Evolutionary conservation across 2,113 vertebrate species (phyloP), one percentile per base, ranked within the genome.

Genomic region (Tupaia chinensis): DNA sequence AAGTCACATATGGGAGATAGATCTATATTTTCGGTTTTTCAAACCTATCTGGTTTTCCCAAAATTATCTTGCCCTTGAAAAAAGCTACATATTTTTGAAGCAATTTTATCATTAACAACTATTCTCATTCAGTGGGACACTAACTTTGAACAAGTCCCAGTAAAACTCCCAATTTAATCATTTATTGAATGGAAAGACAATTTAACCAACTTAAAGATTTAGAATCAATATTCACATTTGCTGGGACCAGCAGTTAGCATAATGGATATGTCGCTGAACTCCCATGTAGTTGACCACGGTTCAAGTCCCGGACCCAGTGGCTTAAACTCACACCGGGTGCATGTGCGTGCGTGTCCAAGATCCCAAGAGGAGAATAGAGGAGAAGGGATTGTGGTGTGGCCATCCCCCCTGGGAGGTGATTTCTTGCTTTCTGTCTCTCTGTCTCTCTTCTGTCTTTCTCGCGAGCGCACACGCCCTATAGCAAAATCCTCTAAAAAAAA

Each of bases 21-120:
- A 79, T 9, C 60, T 76, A 78, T 15, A 58, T 80, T 88, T 90
- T 92, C 69, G 84, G 23, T 66, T 85, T 89, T 89, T 81, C 20
- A 79, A 91, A 91, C 68, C 65, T 89, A 8, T 68, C 8, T 32
- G 17, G 20, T 23, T 95, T 96, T 80, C 94, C 88, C 69, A 77
- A 96, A 95, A 84, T 92, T 4, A 85, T 81, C 92, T 96, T 86
- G 60, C 82, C 78, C 34, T 92, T 60, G 27, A 76, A 89, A 80
- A 97, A 95, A 80, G 19, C 14, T 87, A 93, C 17, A 74, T 5
- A 81, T 4, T 77, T 95, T 66, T 95, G n/a, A 95, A 19, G n/a
- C 54, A 78, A 87, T 87, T 86, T 92, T 68, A 83, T 93, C 60
- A 76, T 34, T 93, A 91, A 94, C 23, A 93, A 68, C 87, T 92